phyloP scores from a whole-genome alignment of 2,113 vertebrate genomes.

The Amblyornis subalaris region DNA sequence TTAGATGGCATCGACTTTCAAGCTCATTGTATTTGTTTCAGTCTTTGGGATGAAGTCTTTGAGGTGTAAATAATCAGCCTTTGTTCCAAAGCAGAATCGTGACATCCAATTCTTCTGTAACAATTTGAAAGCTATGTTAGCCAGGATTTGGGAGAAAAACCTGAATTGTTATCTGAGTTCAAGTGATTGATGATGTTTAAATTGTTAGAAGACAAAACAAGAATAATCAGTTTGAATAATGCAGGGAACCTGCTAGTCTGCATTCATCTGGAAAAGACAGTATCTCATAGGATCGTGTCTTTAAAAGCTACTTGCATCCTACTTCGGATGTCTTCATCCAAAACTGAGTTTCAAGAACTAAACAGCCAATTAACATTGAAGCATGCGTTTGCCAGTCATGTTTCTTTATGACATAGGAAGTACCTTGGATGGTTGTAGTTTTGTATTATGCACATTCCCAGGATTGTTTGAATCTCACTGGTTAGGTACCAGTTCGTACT shows the following conservation, averaged over 20 bases:
- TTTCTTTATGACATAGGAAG: neutral
- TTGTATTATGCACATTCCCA: neutral
- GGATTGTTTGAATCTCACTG: neutral
- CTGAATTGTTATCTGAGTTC: neutral
- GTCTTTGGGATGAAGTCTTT: neutral
- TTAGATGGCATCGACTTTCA: neutral
- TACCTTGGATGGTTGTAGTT: neutral
- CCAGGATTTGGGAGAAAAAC: neutral
- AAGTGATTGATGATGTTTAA: neutral
- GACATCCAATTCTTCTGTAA: neutral
- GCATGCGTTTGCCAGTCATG: neutral
- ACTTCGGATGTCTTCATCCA: neutral
- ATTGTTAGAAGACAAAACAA: neutral
- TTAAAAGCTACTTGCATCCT: neutral
- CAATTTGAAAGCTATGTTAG: neutral
- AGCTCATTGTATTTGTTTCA: neutral
- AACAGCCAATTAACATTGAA: neutral
- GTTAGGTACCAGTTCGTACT: neutral
- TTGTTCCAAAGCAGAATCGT: neutral
- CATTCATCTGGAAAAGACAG: neutral
- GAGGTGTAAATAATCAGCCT: neutral
- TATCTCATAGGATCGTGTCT: neutral
- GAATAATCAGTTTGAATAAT: neutral
- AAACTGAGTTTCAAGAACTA: neutral
- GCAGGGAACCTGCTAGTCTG: neutral